A percentile compares a stretch with the other conserved stretches of the same genome.
Conservation (phyloP, 2,797 vertebrate species). For the Argyrosomus regius region DNA sequence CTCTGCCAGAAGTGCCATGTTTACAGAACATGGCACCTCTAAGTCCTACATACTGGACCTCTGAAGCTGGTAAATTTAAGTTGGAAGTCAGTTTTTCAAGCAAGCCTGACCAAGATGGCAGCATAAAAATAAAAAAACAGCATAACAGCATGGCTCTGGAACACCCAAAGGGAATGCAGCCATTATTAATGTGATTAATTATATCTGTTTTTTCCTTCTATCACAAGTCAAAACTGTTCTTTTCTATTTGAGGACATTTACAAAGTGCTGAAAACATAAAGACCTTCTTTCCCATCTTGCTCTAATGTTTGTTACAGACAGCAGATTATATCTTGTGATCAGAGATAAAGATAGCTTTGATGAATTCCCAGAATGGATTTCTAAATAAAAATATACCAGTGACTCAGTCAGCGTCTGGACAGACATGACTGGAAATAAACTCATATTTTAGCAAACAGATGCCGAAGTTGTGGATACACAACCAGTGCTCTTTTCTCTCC, state of each 20-base stretch:
- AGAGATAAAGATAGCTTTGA: neutral
- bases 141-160: neutral
- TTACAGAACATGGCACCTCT: too few species aligned
- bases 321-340: neutral
- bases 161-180: neutral
- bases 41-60: too few species aligned
- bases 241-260: neutral
- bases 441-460: neutral
- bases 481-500: neutral
- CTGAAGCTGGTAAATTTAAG: neutral
- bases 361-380: neutral
- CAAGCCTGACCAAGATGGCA: neutral
- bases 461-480: neutral
- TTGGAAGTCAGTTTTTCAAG: neutral
- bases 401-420: neutral
- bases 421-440: neutral
- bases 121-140: neutral
- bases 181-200: neutral
- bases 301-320: neutral
- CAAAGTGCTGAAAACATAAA: neutral
- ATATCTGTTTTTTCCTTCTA: neutral
- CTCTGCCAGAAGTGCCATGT: too few species aligned
- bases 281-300: neutral
- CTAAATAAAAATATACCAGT: conserved; percentile 1
- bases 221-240: neutral